Evolutionary conservation across 2,888 invertebrate species (phyloP), one percentile per base, ranked within the genome.

Genomic region (Laspeyria flexula): DNA sequence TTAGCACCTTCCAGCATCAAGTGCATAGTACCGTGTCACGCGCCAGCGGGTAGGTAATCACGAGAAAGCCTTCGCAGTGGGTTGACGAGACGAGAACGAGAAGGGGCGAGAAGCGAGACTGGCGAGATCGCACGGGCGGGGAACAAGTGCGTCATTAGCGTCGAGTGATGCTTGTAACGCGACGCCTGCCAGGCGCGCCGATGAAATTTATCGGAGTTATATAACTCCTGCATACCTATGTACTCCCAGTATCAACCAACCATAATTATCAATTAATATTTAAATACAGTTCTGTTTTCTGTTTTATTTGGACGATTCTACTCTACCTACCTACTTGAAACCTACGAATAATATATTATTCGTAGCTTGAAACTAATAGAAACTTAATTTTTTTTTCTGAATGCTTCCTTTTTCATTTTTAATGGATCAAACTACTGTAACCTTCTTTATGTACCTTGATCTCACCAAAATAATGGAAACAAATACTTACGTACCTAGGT

Each of bases 121-220:
- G 45, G 59, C 63, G 67, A 57, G 51, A 62, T 49, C 37, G 60
- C 45, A 52, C 55, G 49, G 65, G 66, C 56, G 60, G 65, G 18
- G 62, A 69, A 77, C 73, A 78, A 79, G 79, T 67, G 70, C 69
- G 73, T 79, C 79, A 77, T 79, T 79, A 79, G 77, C 73, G 78
- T 67, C 57, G 65, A 70, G 71, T 62, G 75, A 73, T 71, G 68
- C 77, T 77, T 71, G 79, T 70, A 70, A 71, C 65, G 65, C 68
- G 77, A 75, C 71, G 74, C 74, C 64, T 50, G 55, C 56, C 61
- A 39, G 67, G 65, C 62, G 66, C 67, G 65, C 65, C 66, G 60
- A 59, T 64, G 70, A 69, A 66, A 69, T 69, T 65, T 69, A 69
- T 69, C 64, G 57, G 49, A 60, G 60, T 58, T 68, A 57, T 68